phyloP scores from a whole-genome alignment of 1,140 invertebrate species.

The Papilio aristodemus region DNA sequence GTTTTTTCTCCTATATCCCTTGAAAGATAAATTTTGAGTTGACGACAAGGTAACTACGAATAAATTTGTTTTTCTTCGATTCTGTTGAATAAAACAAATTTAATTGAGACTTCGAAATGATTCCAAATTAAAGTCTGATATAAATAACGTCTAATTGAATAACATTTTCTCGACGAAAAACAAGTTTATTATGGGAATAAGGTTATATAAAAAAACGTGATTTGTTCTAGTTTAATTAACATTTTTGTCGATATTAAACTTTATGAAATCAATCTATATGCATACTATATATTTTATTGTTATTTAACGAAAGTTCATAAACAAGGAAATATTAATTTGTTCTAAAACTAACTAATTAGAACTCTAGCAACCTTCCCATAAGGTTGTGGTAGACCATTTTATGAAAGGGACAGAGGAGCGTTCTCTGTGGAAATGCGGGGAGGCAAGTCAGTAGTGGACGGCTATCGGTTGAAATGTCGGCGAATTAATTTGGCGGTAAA shows the following conservation, averaged over 20 bases:
- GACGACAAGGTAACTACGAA: neutral
- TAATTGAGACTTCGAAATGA: neutral
- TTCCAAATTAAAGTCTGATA: neutral
- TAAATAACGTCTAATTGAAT: constrained; percentile 9
- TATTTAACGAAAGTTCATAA: no score
- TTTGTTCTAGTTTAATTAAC: neutral
- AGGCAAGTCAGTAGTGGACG: no score
- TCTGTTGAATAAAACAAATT: neutral
- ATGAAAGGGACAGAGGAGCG: no score
- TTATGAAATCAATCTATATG: neutral
- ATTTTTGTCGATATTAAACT: neutral
- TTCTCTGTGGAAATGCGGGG: no score
- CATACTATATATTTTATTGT: no score
- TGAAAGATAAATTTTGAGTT: neutral
- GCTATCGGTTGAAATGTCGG: no score
- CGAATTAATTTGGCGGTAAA: no score
- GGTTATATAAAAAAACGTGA: neutral
- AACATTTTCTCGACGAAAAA: neutral
- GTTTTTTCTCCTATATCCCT: neutral
- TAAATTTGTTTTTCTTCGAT: neutral
- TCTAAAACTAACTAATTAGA: no score
- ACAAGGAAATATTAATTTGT: no score
- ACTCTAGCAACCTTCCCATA: no score
- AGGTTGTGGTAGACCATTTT: no score
- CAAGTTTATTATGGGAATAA: neutral